Evolutionary conservation across 2,888 invertebrate genomes (phyloP), one percentile per base, ranked within the genome.

Genomic region (Euzetes globulus): DNA sequence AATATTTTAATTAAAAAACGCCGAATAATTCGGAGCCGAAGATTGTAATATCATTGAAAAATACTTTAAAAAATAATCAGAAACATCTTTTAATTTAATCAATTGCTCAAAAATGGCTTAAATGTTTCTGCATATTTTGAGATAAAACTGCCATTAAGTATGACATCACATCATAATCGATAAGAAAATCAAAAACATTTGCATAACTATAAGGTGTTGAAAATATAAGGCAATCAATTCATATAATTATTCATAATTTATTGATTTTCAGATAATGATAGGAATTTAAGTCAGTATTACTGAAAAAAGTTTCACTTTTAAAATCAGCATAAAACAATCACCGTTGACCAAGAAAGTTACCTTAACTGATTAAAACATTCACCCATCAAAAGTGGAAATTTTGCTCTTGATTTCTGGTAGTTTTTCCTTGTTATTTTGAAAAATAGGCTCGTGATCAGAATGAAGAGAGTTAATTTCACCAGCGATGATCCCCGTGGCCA

Each of bases 151-250:
- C 41, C 13, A 11, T 11, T 41, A 41, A 60, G 27, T 60, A 60
- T 60, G 60, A 29, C 27, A 60, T 60, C 60, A 60, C 29, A 25
- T 11, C 25, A 58, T 58, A 58, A 58, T 58, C 19, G 19, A 58
- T 58, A 58, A 50, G 19, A 50, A 50, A 50, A 55, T 25, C 5
- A 1, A 13, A 58, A 58, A 58, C 22, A 58, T 58, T 27, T 29
- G 19, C 19, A 55, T 29, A 60, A 15, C 58, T 22, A 60, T 60
- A 60, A 60, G 33, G 60, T 60, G 60, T 60, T 60, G 60, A 60
- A 29, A 60, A 60, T 60, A n/a, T n/a, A 60, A 27, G 6, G 25
- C 15, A 60, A 17, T 60, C 25, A 33, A 17, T 58, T 9, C 9
- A 19, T 55, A 22, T 55, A n/a, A 55, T 27, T 58, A 58, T 58